Base-by-base conservation (phyloP, 2,888 invertebrate species). In the Xanthorhoe designata region DNA sequence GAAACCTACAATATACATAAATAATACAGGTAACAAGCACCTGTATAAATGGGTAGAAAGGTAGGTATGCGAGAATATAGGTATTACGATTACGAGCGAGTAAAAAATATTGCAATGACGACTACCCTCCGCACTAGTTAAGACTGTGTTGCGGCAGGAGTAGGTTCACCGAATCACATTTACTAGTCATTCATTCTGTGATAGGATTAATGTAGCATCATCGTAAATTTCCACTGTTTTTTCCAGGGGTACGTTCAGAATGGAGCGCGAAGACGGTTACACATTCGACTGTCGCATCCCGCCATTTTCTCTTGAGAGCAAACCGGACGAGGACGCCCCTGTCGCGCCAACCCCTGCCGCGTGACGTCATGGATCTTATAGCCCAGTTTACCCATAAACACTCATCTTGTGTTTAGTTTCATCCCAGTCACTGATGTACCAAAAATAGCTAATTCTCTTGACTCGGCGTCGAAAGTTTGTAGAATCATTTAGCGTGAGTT, bases 211-310 rank as follows among this genome's bases (percentile, higher is more conserved):
- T 9, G 5, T 35, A 8, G 35, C 9, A 6, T 35, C n/a, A n/a
- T n/a, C n/a, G n/a, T 35, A 35, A 35, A 35, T 9, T 35, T 35
- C 9, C 35, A 15, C 15, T 15, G 17, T 47, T 47, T 17, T 42
- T 50, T 53, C 66, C 81, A 94, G 94, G 94, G 99, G 99, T 61
- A 99, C 98, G 2, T 99, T 99, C 84, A 95, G 98, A 78, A 97
- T 99, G 97, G 99, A 99, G 91, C 95, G 99, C 66, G 98, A 99
- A 87, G 99, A 99, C 90, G 99, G 99, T 1, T 97, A 98, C 84
- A 97, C 97, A 0, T 99, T 99, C 89, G 99, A 99, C 88, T 99
- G 99, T 85, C 96, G 98, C 82, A 99, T 99, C 83, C 99, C 99
- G 49, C 98, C 99, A 0, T 99, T 99, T 89, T 98, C 98, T 0